Conservation (phyloP, 2,797 vertebrate species). For the Diplodus puntazzo region DNA sequence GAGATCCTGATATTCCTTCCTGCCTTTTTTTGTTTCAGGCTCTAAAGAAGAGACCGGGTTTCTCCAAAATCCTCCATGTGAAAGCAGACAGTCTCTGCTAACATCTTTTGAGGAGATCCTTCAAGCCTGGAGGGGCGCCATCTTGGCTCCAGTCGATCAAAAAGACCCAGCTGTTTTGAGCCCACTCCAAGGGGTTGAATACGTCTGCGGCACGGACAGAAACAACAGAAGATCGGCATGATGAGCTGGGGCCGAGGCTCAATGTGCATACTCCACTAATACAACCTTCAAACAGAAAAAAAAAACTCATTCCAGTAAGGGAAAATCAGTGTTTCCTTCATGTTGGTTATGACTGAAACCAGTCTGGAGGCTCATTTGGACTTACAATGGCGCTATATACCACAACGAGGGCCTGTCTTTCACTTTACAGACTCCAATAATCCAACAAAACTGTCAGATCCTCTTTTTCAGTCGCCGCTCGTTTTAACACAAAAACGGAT, state of each 20-base stretch:
- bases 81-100: conserved; percentile 94
- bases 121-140: conserved; percentile 47
- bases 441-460: conserved; percentile 36
- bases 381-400: conserved; percentile 21
- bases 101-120: conserved; percentile 69
- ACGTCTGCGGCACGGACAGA: conserved; percentile 49
- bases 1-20: neutral
- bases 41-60: conserved; percentile 96
- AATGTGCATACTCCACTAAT: conserved; percentile 47
- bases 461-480: conserved; percentile 48
- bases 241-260: conserved; percentile 51
- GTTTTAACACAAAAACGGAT: conserved; percentile 49
- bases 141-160: conserved; percentile 53
- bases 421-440: conserved; percentile 52
- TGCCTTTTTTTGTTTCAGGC: conserved; percentile 85
- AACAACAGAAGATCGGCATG: conserved; percentile 38
- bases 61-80: conserved; percentile 98
- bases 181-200: conserved; percentile 56
- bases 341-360: conserved; percentile 28
- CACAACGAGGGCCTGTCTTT: conserved; percentile 37
- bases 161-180: conserved; percentile 67
- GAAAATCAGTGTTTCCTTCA: conserved; percentile 22
- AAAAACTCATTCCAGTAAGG: conserved; percentile 20
- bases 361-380: conserved; percentile 26
- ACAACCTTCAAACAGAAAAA: conserved; percentile 50